Evolutionary conservation across 1,140 invertebrate genomes (phyloP).

Genomic region (Dendroctonus ponderosae): DNA sequence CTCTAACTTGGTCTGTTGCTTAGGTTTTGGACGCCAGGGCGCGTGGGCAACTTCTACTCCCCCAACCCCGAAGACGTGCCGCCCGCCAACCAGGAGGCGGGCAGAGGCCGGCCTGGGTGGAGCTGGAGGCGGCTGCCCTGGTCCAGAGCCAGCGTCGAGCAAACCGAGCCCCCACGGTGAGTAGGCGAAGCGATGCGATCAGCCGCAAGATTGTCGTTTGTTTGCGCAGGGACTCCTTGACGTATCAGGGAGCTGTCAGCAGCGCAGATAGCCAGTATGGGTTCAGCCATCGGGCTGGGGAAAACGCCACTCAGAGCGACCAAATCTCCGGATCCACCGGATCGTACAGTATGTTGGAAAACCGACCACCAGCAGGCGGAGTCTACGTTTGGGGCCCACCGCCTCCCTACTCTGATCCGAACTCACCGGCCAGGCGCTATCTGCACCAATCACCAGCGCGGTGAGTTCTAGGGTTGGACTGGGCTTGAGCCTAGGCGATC

Average conservation of each 20-base stretch:
- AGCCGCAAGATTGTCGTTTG: conserved; percentile 6
- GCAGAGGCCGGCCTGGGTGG: conserved; percentile 58
- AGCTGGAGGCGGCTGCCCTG: conserved; percentile 59
- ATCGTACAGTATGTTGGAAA: conserved; percentile 56
- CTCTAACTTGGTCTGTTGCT: conserved; percentile 16
- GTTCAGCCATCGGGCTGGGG: conserved; percentile 56
- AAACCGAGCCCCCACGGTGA: conserved; percentile 40
- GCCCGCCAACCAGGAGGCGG: conserved; percentile 50
- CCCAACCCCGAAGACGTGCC: conserved; percentile 66
- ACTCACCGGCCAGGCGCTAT: conserved; percentile 58
- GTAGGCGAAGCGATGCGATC: not conserved
- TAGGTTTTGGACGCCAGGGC: conserved; percentile 55
- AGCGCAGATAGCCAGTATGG: conserved; percentile 68
- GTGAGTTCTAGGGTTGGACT: conserved; percentile 24
- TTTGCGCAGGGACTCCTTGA: conserved; percentile 43
- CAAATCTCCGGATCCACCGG: conserved; percentile 51
- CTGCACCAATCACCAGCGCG: conserved; percentile 44
- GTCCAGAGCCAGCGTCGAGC: conserved; percentile 48
- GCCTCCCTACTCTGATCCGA: conserved; percentile 71
- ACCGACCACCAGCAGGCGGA: conserved; percentile 53
- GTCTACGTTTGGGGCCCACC: conserved; percentile 68
- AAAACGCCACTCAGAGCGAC: conserved; percentile 47
- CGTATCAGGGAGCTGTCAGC: conserved; percentile 46
- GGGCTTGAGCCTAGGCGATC: not conserved
- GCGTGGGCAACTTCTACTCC: conserved; percentile 75